Base-by-base conservation (phyloP, 2,888 invertebrate genomes). In the Eumerus sabulonum region DNA sequence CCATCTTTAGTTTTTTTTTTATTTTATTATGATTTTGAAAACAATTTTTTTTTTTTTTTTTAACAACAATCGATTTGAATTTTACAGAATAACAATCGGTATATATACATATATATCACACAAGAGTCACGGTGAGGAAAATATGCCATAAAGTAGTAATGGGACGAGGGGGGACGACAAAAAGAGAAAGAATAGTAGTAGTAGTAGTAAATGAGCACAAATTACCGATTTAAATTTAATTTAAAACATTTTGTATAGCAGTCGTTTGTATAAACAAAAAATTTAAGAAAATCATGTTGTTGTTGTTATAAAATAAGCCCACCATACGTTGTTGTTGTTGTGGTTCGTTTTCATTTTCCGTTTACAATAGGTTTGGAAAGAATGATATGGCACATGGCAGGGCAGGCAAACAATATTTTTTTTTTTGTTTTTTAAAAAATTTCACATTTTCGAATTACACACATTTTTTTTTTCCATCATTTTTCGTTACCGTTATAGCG, bases 1-100 rank as follows among this genome's bases (percentile, higher is more conserved):
- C 88, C 88, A 88, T 88, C 88, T 88, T 86, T 84, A 7, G 2
- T 27, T 27, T 27, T 27, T 74, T 83, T 60, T 63, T 47, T 73
- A 56, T 63, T 51, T 42, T 59, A 14, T 53, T 66, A n/a, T n/a
- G n/a, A n/a, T n/a, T n/a, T n/a, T n/a, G n/a, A n/a, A n/a, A n/a
- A n/a, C n/a, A n/a, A n/a, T 42, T 68, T 71, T 70, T 48, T 27
- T 13, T 11, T 48, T 35, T 74, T 67, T 14, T 48, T 74, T 71
- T 53, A 62, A 48, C 62, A 62, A 82, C 59, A 66, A 63, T 40
- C 11, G 40, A 40, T 40, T 40, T 3, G 9, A 40, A 40, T 40
- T 40, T 3, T 40, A 40, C 3, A 63, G 42, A 36, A 53, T 47
- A 48, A 56, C 14, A 54, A 70, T 57, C 45, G 66, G 71, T 70